Conservation (phyloP, 1,140 invertebrate genomes). For the Acromyrmex echinatior region DNA sequence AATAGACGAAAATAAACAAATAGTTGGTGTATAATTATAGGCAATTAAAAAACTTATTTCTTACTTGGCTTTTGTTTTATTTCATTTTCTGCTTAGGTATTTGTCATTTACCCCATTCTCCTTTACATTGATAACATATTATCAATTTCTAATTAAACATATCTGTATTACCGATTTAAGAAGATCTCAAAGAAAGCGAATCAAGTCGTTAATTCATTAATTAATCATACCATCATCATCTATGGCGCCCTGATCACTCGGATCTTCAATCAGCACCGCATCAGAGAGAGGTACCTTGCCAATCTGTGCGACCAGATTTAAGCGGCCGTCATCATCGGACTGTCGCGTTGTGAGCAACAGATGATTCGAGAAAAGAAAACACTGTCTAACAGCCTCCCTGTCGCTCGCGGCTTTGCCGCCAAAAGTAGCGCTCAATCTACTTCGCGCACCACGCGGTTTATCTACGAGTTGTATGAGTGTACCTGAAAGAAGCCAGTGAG, state of each 20-base stretch:
- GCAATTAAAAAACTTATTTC: no score
- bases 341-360: constrained; percentile 92
- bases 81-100: no score
- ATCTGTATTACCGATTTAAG: not conserved
- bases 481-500: constrained; percentile 85
- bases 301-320: constrained; percentile 94
- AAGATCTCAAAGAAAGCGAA: not conserved
- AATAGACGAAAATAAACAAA: no score
- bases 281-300: constrained; percentile 95
- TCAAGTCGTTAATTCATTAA: constrained; percentile 31
- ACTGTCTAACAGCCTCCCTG: constrained; percentile 92
- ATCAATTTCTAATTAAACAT: not conserved
- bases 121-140: not conserved
- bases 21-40: no score
- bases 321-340: constrained; percentile 89
- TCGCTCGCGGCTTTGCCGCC: constrained; percentile 87
- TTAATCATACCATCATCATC: constrained; percentile 89
- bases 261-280: constrained; percentile 94
- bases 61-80: no score
- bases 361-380: constrained; percentile 96
- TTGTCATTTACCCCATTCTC: no score
- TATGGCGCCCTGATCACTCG: constrained; percentile 87
- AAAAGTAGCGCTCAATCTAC: constrained; percentile 88
- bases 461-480: constrained; percentile 91
- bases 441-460: constrained; percentile 88